These are phyloP conservation scores for Entelurus aequoreus DNA, from an alignment of 2,113 vertebrate genomes.

Conservation along the genomic window DNA sequence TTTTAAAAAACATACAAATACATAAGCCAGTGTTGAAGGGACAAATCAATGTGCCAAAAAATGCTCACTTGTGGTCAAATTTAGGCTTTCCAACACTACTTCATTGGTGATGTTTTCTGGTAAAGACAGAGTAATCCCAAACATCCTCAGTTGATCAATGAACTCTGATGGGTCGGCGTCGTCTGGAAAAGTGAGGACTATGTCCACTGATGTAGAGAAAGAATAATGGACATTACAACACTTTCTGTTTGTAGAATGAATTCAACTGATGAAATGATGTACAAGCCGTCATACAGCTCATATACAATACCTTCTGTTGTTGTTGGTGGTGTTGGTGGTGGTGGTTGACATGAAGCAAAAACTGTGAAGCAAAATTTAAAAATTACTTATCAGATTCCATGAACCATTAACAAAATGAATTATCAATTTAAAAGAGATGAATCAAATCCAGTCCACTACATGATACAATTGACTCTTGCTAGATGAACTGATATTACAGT, in stretches of 20 bases:
- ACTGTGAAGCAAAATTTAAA: slow-evolving; percentile 18
- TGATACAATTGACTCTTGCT: no score
- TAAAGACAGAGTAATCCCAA: background rate
- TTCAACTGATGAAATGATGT: background rate
- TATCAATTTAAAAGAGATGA: background rate
- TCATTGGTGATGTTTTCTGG: background rate
- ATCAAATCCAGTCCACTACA: no score
- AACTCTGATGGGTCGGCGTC: background rate
- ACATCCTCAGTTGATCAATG: background rate
- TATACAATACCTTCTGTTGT: background rate
- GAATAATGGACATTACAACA: background rate
- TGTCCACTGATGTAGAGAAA: background rate
- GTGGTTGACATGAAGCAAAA: slow-evolving; percentile 1
- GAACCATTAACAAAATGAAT: background rate
- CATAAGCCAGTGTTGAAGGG: no score
- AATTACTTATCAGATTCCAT: background rate
- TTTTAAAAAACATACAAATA: no score
- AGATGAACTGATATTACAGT: no score
- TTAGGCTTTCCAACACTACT: background rate
- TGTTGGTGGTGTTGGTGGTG: background rate
- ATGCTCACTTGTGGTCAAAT: slow-evolving; percentile 30
- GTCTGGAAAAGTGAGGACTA: background rate
- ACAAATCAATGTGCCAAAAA: no score
- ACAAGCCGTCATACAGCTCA: slow-evolving; percentile 2
- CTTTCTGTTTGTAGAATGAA: background rate